Conservation (phyloP, 2,113 vertebrate genomes). For the Edolisoma coerulescens region DNA sequence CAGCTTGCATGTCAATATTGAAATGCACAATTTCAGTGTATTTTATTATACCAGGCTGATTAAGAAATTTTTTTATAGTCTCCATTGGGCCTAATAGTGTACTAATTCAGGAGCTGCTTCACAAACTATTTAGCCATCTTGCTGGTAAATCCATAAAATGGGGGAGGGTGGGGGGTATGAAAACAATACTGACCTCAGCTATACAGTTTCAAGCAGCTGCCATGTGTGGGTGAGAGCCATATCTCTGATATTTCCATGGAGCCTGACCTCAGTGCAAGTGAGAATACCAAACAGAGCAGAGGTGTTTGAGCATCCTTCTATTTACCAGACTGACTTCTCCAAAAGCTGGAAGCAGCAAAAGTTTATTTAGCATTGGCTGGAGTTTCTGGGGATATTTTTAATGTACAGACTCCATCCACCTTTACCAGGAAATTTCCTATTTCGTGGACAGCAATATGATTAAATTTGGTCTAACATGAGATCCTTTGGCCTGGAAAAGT, state of each 20-base stretch:
- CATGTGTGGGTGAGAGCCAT: conserved; percentile 1
- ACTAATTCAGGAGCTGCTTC: background rate
- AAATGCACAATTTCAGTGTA: background rate
- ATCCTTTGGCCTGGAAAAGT: background rate
- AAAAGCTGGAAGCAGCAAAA: background rate
- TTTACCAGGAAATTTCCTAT: background rate
- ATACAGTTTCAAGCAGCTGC: conserved; percentile 50
- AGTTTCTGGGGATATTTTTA: background rate
- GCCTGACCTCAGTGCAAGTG: background rate
- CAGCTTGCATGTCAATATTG: background rate
- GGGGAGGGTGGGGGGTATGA: background rate
- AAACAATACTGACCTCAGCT: background rate
- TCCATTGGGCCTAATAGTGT: background rate
- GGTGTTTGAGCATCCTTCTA: background rate
- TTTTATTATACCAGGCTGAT: background rate
- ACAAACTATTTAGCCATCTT: background rate
- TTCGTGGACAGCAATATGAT: accelerated
- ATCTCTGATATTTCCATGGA: background rate
- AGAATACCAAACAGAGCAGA: background rate
- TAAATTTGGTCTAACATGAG: background rate
- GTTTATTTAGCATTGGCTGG: background rate
- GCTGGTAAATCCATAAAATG: background rate
- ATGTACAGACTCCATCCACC: background rate
- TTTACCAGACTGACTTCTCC: background rate
- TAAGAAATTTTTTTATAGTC: background rate